A percentile compares a stretch with the other conserved stretches of the same genome.
These are phyloP conservation scores for Peromyscus maniculatus DNA, from an alignment of 2,113 vertebrate genomes.

Conservation along the genomic window DNA sequence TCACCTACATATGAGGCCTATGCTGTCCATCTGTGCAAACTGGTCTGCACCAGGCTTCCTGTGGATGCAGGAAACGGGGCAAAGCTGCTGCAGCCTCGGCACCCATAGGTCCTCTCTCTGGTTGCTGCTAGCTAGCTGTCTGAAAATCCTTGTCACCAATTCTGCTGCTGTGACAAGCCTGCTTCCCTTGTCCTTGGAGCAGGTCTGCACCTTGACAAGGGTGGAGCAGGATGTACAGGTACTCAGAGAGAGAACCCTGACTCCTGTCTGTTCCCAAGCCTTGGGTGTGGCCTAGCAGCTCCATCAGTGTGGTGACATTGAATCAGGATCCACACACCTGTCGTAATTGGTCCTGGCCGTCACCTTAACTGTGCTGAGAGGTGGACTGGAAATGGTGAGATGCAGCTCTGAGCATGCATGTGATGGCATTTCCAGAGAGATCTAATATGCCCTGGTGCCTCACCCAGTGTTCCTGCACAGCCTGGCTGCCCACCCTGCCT, in stretches of 20 bases:
- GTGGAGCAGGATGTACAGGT: too few species aligned
- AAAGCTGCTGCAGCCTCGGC: too few species aligned
- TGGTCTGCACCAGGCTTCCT: not conserved
- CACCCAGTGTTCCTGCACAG: not conserved
- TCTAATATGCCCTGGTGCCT: not conserved
- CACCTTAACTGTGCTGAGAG: not conserved
- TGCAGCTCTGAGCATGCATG: not conserved
- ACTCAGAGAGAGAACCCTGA: not conserved
- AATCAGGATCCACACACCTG: not conserved
- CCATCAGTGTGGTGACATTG: fast-evolving
- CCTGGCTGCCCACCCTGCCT: not conserved
- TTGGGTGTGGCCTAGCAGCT: not conserved
- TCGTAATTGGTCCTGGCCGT: not conserved
- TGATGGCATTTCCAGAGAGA: not conserved
- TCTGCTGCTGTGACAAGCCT: not conserved
- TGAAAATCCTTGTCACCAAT: not conserved
- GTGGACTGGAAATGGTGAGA: not conserved
- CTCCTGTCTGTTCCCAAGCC: not conserved
- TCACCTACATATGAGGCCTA: not conserved
- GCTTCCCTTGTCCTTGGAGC: not conserved
- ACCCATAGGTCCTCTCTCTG: not conserved
- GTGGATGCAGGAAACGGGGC: not conserved
- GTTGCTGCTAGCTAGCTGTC: too few species aligned
- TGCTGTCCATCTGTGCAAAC: not conserved
- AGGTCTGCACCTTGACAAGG: not conserved